Base-by-base conservation (phyloP, 1,140 invertebrate genomes). In the Lamellibrachia luymesi region DNA sequence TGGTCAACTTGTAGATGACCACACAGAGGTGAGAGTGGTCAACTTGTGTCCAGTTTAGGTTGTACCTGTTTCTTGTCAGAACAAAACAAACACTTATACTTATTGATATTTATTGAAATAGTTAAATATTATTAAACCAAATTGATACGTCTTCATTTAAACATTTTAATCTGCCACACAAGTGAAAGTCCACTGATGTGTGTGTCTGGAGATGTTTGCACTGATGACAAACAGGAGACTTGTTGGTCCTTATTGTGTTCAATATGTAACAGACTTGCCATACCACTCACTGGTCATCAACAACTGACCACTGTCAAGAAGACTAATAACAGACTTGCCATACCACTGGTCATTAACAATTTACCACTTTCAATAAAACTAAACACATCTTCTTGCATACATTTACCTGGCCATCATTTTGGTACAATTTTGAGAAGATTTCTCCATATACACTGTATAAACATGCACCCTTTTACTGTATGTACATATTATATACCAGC, bases 381-480 rank as follows among this genome's bases (percentile, higher is more conserved):
- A 80, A 80, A 22, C 64, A 80, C 17, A 22, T 22, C 64, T 4
- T 80, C 64, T 80, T 10, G 64, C 64, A 80, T 80, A 80, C 13
- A 80, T 80, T 80, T 80, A 80, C 64, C 64, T 80, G 64, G 13
- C 25, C 13, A 80, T 13, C 64, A 80, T 80, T 80, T 80, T 80
- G 17, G 64, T 80, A 22, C 4, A 0, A 80, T 80, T 80, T 80
- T 80, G 0, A 4, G 64, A 22, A 80, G 64, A 80, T 80, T 80
- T 80, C 64, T 80, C 64, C 64, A 80, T 80, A 80, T 80, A 80
- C 64, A 80, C 64, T 80, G 64, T 80, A 80, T 80, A 80, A 80
- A 80, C 64, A 80, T 80, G 64, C 64, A 80, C 64, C 38, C 4
- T 80, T 80, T 80, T 80, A 80, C 64, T 22, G 17, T 80, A 22